Evolutionary conservation across 2,797 vertebrate genomes (phyloP).

Genomic region (Gymnodraco acuticeps): DNA sequence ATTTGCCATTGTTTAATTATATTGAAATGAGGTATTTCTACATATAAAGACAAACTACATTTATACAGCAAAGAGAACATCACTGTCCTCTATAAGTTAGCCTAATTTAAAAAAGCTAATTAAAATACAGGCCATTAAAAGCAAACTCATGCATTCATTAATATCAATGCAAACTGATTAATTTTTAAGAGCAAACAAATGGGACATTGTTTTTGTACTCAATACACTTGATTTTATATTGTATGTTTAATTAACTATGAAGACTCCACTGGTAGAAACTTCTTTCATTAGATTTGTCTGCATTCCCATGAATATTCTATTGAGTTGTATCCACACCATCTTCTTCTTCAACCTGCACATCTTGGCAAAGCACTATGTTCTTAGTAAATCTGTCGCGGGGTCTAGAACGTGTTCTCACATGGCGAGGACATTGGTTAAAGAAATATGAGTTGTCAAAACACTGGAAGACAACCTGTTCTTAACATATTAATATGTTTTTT

Average conservation of each 20-base stretch:
- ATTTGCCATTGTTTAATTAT: too few relatives aligned
- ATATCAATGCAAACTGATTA: background rate
- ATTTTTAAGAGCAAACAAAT: background rate
- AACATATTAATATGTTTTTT: conserved; percentile 9
- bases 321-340: background rate
- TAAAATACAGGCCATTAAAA: background rate
- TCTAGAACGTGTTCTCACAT: background rate
- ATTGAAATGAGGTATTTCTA: too few relatives aligned
- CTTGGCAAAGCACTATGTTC: background rate
- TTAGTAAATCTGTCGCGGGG: background rate
- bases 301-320: conserved; percentile 1
- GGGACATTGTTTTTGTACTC: background rate
- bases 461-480: background rate
- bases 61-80: too few relatives aligned
- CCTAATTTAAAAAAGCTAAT: too few relatives aligned
- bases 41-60: too few relatives aligned
- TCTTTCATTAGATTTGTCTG: background rate
- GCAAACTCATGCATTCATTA: background rate
- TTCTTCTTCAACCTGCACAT: background rate
- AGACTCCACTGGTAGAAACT: background rate
- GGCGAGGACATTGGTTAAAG: background rate
- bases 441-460: background rate
- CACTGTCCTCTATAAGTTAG: too few relatives aligned
- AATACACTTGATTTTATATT: background rate
- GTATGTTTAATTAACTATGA: background rate